These are phyloP conservation scores for Anarrhichthys ocellatus DNA, from an alignment of 2,113 vertebrate species.

Conservation along the genomic window DNA sequence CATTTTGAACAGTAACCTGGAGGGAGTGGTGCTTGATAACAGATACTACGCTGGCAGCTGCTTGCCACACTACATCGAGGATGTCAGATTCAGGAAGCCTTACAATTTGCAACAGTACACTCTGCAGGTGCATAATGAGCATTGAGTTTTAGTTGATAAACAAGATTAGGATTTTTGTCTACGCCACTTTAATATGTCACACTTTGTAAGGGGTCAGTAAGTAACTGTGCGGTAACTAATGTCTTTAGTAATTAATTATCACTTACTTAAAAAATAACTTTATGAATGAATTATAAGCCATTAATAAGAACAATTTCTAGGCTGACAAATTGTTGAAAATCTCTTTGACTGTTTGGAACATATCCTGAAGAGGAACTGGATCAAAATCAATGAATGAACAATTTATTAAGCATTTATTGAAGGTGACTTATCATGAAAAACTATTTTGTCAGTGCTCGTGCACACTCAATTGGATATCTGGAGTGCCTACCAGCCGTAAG, in stretches of 20 bases:
- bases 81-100: conserved; percentile 90
- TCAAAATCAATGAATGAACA: neutral
- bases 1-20: conserved; percentile 87
- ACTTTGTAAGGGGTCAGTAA: neutral
- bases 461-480: too few species aligned
- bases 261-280: neutral
- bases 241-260: neutral
- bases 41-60: conserved; percentile 91
- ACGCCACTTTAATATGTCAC: neutral
- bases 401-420: neutral
- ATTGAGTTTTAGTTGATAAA: neutral
- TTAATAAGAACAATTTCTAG: neutral
- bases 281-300: neutral
- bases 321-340: too few species aligned
- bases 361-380: neutral
- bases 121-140: conserved; percentile 80
- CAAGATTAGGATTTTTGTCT: too few species aligned
- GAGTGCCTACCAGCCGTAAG: too few species aligned
- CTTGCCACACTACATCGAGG: conserved; percentile 87
- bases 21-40: conserved; percentile 92
- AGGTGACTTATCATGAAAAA: too few species aligned
- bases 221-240: too few species aligned
- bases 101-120: conserved; percentile 91
- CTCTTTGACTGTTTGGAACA: neutral
- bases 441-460: too few species aligned